Conservation (phyloP, 2,888 invertebrate species). For the Acheta domesticus region DNA sequence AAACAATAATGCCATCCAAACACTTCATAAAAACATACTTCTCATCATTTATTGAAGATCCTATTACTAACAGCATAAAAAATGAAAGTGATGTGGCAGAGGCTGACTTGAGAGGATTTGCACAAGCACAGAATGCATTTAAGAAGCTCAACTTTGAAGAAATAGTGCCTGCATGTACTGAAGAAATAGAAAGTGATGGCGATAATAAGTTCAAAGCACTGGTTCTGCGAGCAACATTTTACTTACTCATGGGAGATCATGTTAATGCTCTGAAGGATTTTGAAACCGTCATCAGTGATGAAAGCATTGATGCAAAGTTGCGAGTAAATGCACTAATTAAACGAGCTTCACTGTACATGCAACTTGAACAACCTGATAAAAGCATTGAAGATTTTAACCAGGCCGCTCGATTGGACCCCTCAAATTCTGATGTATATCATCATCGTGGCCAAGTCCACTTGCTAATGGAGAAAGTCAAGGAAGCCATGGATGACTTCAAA, state of each 20-base stretch:
- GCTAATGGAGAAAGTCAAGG: slow-evolving; percentile 73
- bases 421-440: slow-evolving; percentile 86
- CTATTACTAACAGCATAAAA: slow-evolving; percentile 58
- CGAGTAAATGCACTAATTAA: slow-evolving; percentile 85
- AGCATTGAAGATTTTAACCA: slow-evolving; percentile 75
- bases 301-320: slow-evolving; percentile 59
- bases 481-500: slow-evolving; percentile 78
- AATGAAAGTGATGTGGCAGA: slow-evolving; percentile 46
- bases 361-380: slow-evolving; percentile 67
- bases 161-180: slow-evolving; percentile 73
- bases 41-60: slow-evolving; percentile 83
- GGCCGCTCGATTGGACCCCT: slow-evolving; percentile 72
- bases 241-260: slow-evolving; percentile 72
- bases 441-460: slow-evolving; percentile 84
- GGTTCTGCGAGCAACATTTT: slow-evolving; percentile 80
- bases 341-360: slow-evolving; percentile 79
- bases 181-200: slow-evolving; percentile 60
- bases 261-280: slow-evolving; percentile 70
- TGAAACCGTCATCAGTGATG: slow-evolving; percentile 63
- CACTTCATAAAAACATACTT: slow-evolving; percentile 85
- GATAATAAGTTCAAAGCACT: slow-evolving; percentile 51
- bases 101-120: slow-evolving; percentile 55
- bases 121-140: slow-evolving; percentile 67
- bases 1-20: slow-evolving; percentile 76
- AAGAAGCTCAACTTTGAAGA: slow-evolving; percentile 70